phyloP scores from a whole-genome alignment of 2,888 invertebrate genomes.

The Cephus rjabovi region DNA sequence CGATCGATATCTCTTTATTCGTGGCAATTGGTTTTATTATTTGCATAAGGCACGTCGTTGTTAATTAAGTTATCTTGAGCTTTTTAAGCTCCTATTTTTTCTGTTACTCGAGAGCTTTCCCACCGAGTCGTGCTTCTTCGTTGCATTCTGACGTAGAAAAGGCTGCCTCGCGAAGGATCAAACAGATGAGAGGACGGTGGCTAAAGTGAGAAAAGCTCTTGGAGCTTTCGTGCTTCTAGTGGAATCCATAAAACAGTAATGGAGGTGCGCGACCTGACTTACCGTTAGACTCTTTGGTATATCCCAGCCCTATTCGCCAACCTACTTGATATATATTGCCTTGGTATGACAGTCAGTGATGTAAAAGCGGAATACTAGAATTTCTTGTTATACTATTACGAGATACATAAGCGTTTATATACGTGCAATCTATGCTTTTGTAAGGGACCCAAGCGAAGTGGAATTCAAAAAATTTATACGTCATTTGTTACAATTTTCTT shows the following conservation, averaged over 20 bases:
- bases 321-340: background rate
- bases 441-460: background rate
- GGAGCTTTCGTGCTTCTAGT: background rate
- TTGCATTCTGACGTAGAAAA: background rate
- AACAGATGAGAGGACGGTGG: background rate
- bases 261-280: background rate
- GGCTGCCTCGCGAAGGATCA: background rate
- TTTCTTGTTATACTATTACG: background rate
- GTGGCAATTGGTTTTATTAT: background rate
- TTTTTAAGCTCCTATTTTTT: background rate
- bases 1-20: background rate
- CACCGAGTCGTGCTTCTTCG: background rate
- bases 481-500: background rate
- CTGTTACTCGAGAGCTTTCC: background rate
- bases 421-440: background rate
- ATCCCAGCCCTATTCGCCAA: background rate
- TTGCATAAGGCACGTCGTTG: background rate
- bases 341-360: background rate
- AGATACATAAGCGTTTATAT: background rate
- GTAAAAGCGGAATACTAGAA: background rate
- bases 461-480: background rate
- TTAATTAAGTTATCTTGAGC: background rate
- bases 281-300: background rate
- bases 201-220: background rate
- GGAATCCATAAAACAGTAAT: slow-evolving; percentile 5